Evolutionary conservation across 2,113 vertebrate genomes (phyloP), one percentile per base, ranked within the genome.

Genomic region (Pontoporia blainvillei): DNA sequence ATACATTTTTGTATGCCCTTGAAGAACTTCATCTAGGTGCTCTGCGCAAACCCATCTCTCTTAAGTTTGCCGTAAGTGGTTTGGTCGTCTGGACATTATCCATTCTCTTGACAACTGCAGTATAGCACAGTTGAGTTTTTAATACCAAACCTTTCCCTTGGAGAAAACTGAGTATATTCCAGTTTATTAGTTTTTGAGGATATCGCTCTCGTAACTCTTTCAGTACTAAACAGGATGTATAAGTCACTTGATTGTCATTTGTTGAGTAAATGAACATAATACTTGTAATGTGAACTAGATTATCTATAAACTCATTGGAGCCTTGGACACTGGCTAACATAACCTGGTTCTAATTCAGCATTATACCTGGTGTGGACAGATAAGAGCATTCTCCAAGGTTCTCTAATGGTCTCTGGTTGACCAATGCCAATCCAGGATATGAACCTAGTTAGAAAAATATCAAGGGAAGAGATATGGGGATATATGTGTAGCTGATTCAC

Each of bases 211-310:
- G 36, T 61, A 69, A n/a, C 2, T 0, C 18, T 86, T 75, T 62
- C 46, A 44, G 18, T 75, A 88, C 79, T 64, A 41, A 90, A 73
- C 20, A 31, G 14, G 46, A n/a, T 69, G 17, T 41, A 11, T 76
- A 81, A 82, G 18, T 81, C 31, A 0, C 13, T 52, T 82, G 36
- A 8, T 23, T 92, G 59, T 54, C 12, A 69, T 29, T 73, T 96
- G 72, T 91, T 92, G 20, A 95, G 5, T 79, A 95, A 93, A 75
- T n/a, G 3, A 86, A 64, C 7, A 39, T 82, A 93, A 83, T 15
- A 46, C 17, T 91, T 78, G 2, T 39, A 36, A 82, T 6, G 8
- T 34, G 29, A 95, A 29, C 8, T 36, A 27, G 4, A 36, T 44
- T 59, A 20, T 61, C 18, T 61, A 10, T 46, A 73, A 79, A 18